Evolutionary conservation across 2,888 invertebrate species (phyloP), one percentile per base, ranked within the genome.

Genomic region (Lepetodrilus schrolli): DNA sequence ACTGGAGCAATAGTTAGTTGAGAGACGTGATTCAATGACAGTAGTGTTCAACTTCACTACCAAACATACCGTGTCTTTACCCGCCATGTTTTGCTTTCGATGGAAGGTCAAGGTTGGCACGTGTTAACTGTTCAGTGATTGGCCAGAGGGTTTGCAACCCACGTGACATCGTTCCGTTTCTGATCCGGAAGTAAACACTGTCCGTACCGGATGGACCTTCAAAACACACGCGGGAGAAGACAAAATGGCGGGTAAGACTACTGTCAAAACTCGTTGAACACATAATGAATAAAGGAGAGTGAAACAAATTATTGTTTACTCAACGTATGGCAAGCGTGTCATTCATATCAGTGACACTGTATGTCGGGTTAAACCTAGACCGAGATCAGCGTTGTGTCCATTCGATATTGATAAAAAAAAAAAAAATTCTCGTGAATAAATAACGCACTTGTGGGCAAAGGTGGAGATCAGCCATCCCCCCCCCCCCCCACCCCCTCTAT

Each of bases 21-120:
- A 4, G 34, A 17, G 17, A 30, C 30, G 34, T 26, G 7, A 58
- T 58, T 58, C 58, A 58, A 30, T 58, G 58, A 58, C 58, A 58
- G 26, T 58, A 26, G n/a, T 38, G 43, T 65, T 37, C 43, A 72
- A 47, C 17, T 13, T 13, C 37, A 47, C 47, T 26, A 21, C 48
- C 47, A 43, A 65, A 50, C 77, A 69, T 76, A 80, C 80, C 75
- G 66, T 70, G 66, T 70, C 74, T 68, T 69, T 74, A 74, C 75
- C 80, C 80, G 80, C 80, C 80, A 80, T 80, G 78, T 75, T 80
- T 78, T 72, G 74, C 75, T 74, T n/a, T n/a, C n/a, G n/a, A n/a
- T 77, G 66, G 70, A 73, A 77, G 79, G 77, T 80, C 75, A 80
- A 78, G 80, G 80, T 70, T 72, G 75, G 23, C 75, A 78, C 74